Base-by-base conservation (phyloP, 2,797 vertebrate species). In the Cuculus canorus region DNA sequence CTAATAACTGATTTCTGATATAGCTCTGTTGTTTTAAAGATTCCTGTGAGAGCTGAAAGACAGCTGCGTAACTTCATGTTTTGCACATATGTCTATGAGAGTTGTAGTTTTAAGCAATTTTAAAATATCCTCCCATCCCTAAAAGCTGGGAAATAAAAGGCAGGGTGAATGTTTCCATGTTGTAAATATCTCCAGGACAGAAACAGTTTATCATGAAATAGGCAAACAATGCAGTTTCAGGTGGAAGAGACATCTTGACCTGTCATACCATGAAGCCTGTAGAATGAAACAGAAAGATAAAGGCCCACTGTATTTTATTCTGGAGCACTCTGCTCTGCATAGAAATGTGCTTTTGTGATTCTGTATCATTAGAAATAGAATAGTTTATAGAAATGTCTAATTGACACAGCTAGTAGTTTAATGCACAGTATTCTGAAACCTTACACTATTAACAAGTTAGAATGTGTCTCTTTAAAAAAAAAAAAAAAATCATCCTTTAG, bases 61-160 rank as follows among this genome's bases (percentile, higher is more conserved):
- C 27, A 72, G 17, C 23, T 6, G 0, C 64, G 30, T 17, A 73
- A 33, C 89, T 76, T 12, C 0, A 12, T 25, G 10, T 69, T 84
- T 78, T 59, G 13, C 28, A 59, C 7, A 2, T 71, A 43, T 48
- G 17, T 28, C 8, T 65, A 54, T 25, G 4, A 69, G 17, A 71
- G 39, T 35, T 37, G 64, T 6, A 85, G 17, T 15, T 45, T 28
- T 86, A 83, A 30, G 3, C 3, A 48, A 72, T 77, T 90, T 85
- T 39, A 35, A 85, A 81, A 89, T 32, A 75, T 28, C 2, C 7
- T 1, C 7, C 3, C 7, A 24, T 0, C 0, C 10, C 11, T 13
- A 48, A 56, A 88, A 64, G 4, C 12, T 43, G 13, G 7, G 35
- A 77, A 73, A 73, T 10, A 52, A 65, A 83, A 66, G 23, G 3